Base-by-base conservation (phyloP, 2,888 invertebrate genomes). In the Drosophila meridiana region DNA sequence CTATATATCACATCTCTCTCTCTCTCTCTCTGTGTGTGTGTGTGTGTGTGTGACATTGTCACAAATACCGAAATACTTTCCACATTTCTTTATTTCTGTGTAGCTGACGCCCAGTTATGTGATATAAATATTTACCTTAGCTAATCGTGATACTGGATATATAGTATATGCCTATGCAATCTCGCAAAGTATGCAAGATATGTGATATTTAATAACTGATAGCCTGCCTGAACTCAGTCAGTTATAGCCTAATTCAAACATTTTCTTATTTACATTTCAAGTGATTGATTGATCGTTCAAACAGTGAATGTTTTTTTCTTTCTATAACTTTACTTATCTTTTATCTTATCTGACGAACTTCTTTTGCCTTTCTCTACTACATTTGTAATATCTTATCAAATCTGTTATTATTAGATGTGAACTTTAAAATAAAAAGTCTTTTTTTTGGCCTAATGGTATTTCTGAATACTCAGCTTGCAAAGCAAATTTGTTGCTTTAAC, bases 51-150 rank as follows among this genome's bases (percentile, higher is more conserved):
- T 13, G 53, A 55, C 56, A 62, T 43, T 72, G 52, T 64, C 30
- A 34, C 47, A 48, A 43, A 57, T 74, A 70, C 70, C 75, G 79
- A 75, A 78, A 74, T 47, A 64, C 59, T 69, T 69, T 60, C 45
- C 57, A 36, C 38, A 42, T 13, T 45, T 30, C 36, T 59, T 36
- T 52, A 67, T 40, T 68, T 59, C 61, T 55, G 36, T 60, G 43
- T 32, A 66, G 66, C 57, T 68, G 64, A 76, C 77, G 72, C 72
- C 68, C 72, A 63, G 43, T 66, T 62, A 9, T 26, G 11, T 36
- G 32, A 55, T 34, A 58, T 9, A 58, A 20, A 42, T 42, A 26
- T 20, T 28, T 30, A 26, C 45, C 26, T 26, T 13, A 28, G 36
- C 36, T 20, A 20, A 20, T 20, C 20, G 20, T 20, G 20, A 20